These are phyloP conservation scores for Antheraea yamamai DNA, from an alignment of 2,888 invertebrate species.

Conservation along the genomic window DNA sequence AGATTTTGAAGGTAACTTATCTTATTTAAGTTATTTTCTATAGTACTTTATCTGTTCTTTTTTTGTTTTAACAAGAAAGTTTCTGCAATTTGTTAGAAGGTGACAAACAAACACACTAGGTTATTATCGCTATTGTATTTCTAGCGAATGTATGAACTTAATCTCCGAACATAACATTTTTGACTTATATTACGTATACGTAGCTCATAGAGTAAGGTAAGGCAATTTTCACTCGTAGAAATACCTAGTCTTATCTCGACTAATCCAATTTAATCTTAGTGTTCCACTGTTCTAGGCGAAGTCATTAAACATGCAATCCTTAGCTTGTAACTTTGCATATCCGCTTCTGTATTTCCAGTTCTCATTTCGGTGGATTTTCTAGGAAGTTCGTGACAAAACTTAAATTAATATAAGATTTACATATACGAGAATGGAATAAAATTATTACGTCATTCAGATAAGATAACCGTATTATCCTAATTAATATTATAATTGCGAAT, in stretches of 20 bases:
- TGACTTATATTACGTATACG: too few species aligned
- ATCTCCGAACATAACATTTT: too few species aligned
- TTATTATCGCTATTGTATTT: too few species aligned
- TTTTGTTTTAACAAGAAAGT: too few species aligned
- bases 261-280: neutral
- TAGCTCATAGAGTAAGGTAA: too few species aligned
- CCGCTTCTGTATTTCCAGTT: neutral
- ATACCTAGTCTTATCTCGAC: neutral
- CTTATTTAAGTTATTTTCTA: neutral
- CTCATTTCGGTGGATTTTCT: neutral
- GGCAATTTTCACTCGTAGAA: neutral
- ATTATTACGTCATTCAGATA: too few species aligned
- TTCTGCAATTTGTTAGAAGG: too few species aligned
- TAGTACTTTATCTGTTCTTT: neutral
- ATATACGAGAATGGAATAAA: too few species aligned
- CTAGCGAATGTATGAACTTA: too few species aligned
- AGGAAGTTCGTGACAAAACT: neutral
- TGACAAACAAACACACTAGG: too few species aligned
- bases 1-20: conserved; percentile 90
- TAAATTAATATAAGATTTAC: neutral
- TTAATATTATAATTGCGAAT: too few species aligned
- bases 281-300: neutral
- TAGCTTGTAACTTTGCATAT: conserved; percentile 1
- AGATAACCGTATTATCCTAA: too few species aligned
- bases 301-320: neutral